Base-by-base conservation (phyloP, 2,888 invertebrate genomes). In the Salticus scenicus region DNA sequence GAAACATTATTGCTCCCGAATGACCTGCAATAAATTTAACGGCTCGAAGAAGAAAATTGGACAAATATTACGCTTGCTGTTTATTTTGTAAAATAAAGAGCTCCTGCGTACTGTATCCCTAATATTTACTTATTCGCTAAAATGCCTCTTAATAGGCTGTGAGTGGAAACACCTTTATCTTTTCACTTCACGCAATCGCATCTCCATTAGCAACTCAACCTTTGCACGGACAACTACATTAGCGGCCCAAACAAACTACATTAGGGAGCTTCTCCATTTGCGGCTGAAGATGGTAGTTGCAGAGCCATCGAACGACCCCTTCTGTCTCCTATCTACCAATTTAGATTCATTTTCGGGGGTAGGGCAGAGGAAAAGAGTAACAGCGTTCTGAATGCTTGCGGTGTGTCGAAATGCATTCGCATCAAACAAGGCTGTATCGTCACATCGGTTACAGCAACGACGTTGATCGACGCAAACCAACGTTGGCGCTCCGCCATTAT, bases 401-500 rank as follows among this genome's bases (percentile, higher is more conserved):
- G 47, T 17, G 31, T 30, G 69, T 74, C 81, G 76, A 31, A 70
- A 17, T 33, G 63, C 30, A 71, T 82, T 64, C 71, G 1, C 71
- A 42, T 72, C 83, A 77, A 72, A 20, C n/a, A 7, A 37, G 30
- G 66, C 24, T 51, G 37, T 30, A 7, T 70, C 71, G 82, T 71
- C 76, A 72, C 67, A 72, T 73, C 70, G 33, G 30, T 66, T 67
- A 20, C 57, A 24, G 27, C 72, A 72, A 77, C 83, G 63, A 67
- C 66, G 47, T 37, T 33, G 20, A 27, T 77, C 57, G 66, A 17
- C n/a, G 72, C 66, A 83, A 83, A 83, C 75, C 67, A 72, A 27
- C 10, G 51, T 20, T 70, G 81, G 70, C 81, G 74, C 41, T 24
- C 69, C 73, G 74, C 79, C 79, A 79, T 79, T 79, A 79, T n/a